These are phyloP conservation scores for Mizuhopecten yessoensis DNA, from an alignment of 1,140 invertebrate species.

Conservation along the genomic window DNA sequence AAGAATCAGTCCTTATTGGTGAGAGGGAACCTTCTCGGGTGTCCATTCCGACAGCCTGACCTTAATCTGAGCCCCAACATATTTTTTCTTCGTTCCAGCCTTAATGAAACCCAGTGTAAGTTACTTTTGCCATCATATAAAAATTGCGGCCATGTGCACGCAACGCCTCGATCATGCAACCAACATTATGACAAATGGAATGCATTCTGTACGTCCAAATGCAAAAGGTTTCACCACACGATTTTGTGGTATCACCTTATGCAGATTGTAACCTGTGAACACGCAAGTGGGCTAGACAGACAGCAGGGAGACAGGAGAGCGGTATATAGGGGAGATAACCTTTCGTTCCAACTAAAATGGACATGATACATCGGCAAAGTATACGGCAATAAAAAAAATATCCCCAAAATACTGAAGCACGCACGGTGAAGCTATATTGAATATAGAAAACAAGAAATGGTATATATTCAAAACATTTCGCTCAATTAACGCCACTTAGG, in stretches of 20 bases:
- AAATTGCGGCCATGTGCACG: not conserved
- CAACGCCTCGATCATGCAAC: not conserved
- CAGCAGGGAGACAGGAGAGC: not conserved
- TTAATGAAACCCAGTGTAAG: not conserved
- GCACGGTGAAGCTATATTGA: not conserved
- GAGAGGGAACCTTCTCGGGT: too few species aligned
- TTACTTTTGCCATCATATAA: not conserved
- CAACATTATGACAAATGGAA: too few species aligned
- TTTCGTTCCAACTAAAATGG: not conserved
- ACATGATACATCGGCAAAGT: not conserved
- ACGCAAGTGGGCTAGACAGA: not conserved
- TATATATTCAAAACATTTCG: slow-evolving; percentile 24
- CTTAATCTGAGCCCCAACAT: too few species aligned
- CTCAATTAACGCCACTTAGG: not conserved
- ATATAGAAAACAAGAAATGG: not conserved
- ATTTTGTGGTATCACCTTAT: not conserved
- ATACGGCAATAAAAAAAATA: too few species aligned
- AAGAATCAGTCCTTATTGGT: too few species aligned
- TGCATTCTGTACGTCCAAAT: not conserved
- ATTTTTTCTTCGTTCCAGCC: too few species aligned
- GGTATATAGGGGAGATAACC: slow-evolving; percentile 14
- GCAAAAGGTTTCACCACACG: not conserved
- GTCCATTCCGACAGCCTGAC: too few species aligned
- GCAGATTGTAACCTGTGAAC: too few species aligned
- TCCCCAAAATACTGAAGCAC: too few species aligned